These are phyloP conservation scores for Clinocottus analis DNA, from an alignment of 2,113 vertebrate genomes.

Conservation along the genomic window DNA sequence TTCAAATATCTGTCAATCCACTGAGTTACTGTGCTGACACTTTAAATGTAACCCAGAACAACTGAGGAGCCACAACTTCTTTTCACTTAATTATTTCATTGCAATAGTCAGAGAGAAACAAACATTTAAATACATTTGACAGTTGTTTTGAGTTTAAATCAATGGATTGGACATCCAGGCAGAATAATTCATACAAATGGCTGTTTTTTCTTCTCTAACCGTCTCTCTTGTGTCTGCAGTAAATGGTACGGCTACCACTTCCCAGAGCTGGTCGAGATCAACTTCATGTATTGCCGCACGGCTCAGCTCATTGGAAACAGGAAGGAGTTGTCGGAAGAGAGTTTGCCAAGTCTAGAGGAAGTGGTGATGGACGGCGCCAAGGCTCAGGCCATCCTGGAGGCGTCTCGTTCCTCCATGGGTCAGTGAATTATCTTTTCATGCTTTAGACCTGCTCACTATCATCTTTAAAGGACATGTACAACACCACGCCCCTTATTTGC, in stretches of 20 bases:
- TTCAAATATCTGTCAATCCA: conserved; percentile 86
- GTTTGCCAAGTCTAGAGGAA: conserved; percentile 90
- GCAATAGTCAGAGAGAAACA: too few species aligned
- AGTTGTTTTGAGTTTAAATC: too few species aligned
- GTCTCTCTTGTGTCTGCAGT: conserved; percentile 67
- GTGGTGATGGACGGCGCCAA: conserved; percentile 94
- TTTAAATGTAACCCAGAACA: conserved; percentile 74
- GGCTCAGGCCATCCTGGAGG: conserved; percentile 93
- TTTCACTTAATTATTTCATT: too few species aligned
- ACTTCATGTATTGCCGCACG: conserved; percentile 90
- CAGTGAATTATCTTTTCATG: conserved; percentile 30
- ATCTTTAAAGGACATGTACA: not conserved
- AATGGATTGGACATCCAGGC: too few species aligned
- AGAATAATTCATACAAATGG: too few species aligned
- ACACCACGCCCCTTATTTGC: conserved; percentile 65
- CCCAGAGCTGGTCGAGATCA: conserved; percentile 94
- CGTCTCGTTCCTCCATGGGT: conserved; percentile 96
- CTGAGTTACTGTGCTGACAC: conserved; percentile 81
- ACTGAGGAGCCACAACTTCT: too few species aligned
- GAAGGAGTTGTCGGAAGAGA: conserved; percentile 91
- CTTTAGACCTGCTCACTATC: not conserved
- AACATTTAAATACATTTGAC: too few species aligned
- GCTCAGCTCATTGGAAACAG: conserved; percentile 94
- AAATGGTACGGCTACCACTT: conserved; percentile 99
- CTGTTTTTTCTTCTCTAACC: too few species aligned